phyloP scores from a whole-genome alignment of 2,113 vertebrate genomes.

The Bungarus multicinctus region DNA sequence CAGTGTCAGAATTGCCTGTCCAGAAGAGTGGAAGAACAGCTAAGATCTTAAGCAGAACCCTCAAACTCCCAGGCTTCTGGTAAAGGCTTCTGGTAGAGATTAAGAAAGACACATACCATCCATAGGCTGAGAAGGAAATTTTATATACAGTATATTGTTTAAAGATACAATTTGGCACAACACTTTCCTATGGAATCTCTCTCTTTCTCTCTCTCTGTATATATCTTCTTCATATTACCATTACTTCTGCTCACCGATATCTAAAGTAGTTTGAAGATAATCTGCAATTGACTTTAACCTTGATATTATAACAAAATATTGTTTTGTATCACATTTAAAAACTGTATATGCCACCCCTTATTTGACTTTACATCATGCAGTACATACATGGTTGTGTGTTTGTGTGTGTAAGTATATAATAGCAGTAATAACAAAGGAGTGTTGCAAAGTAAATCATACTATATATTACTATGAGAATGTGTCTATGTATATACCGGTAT shows the following conservation, averaged over 20 bases:
- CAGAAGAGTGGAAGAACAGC: too few species aligned
- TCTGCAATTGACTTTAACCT: neutral
- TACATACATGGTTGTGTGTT: neutral
- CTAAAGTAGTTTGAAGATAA: neutral
- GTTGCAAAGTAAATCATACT: neutral
- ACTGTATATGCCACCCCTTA: neutral
- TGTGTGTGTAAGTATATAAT: neutral
- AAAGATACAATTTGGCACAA: neutral
- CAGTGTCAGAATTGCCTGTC: too few species aligned
- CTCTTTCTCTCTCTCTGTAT: neutral
- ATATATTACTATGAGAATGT: too few species aligned
- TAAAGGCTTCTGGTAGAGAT: neutral
- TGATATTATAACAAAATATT: neutral
- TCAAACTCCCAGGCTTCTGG: neutral
- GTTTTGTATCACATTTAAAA: neutral
- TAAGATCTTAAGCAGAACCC: too few species aligned
- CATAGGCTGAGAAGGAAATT: neutral
- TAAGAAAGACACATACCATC: neutral
- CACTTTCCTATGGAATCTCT: neutral
- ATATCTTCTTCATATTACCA: neutral
- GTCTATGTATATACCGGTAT: neutral
- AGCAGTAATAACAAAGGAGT: neutral
- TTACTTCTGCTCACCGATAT: neutral
- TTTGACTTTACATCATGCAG: neutral
- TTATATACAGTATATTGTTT: neutral